Base-by-base conservation (phyloP, 2,888 invertebrate species). In the Heliconius erato region DNA sequence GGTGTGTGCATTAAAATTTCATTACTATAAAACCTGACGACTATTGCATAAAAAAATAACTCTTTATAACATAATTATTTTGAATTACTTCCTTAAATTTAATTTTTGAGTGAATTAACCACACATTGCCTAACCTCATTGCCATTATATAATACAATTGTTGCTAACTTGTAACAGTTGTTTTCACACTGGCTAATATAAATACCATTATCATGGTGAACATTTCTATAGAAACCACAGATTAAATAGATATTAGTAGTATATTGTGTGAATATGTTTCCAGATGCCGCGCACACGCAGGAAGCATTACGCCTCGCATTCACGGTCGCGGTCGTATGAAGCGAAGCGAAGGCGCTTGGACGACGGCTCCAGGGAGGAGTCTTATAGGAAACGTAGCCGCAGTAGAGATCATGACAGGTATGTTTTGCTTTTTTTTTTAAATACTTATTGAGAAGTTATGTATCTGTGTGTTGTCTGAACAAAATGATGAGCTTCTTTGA, bases 261-360 rank as follows among this genome's bases (percentile, higher is more conserved):
- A 59, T 72, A 44, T 40, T 40, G 54, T 67, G 28, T n/a, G 12
- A 26, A 26, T 78, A 67, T 78, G 16, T 59, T 94, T 93, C 81
- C 96, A 98, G 98, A 98, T 98, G 98, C 98, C 98, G 91, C 97
- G 98, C 89, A 97, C 97, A 86, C 97, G 98, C 89, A 97, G 98
- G 96, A 97, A 98, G 95, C 98, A 98, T 92, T 97, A 98, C 91
- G 97, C 97, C 78, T 97, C 97, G 65, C 97, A 96, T 86, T 97
- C 97, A 78, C 92, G 96, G 83, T 97, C 97, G 1, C 94, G 96
- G 69, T 96, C 96, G 19, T 96, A 96, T 87, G 97, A 97, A 88
- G 96, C 97, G 85, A 98, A 98, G 92, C 96, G 98, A 85, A 96
- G 98, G 86, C 97, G 98, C 87, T 96, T 98, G 74, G 98, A 98